phyloP scores from a whole-genome alignment of 2,888 invertebrate genomes.

The Cantharis lateralis region DNA sequence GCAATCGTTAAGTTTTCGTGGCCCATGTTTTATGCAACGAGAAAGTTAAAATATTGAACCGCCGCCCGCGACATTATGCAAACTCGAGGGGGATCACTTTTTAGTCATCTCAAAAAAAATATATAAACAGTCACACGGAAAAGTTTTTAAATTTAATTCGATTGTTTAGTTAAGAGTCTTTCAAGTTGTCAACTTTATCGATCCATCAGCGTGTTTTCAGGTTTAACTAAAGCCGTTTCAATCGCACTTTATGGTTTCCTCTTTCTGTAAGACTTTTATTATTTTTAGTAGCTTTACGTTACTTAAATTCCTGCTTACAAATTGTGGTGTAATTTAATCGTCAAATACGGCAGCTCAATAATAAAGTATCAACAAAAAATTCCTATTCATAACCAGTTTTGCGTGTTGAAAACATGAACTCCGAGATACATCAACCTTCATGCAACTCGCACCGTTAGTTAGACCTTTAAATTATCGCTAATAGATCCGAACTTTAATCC shows the following conservation, averaged over 20 bases:
- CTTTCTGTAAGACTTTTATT: constrained; percentile 23
- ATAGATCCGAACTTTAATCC: no score
- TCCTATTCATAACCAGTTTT: background rate
- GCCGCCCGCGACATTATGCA: background rate
- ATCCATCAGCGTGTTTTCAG: constrained; percentile 28
- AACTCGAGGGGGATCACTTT: background rate
- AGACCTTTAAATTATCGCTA: background rate
- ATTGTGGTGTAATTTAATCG: constrained; percentile 19
- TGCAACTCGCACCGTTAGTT: background rate
- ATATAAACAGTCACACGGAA: background rate
- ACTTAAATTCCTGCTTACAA: constrained; percentile 18
- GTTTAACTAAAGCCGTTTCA: constrained; percentile 21
- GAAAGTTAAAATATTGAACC: constrained; percentile 10
- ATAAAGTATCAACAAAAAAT: background rate
- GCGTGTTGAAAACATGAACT: background rate
- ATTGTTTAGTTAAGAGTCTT: background rate
- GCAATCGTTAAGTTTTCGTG: background rate
- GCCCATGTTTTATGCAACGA: constrained; percentile 11
- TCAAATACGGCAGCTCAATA: constrained; percentile 8
- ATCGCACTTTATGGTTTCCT: constrained; percentile 29
- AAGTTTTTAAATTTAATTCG: background rate
- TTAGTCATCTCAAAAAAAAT: background rate
- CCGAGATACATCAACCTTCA: background rate
- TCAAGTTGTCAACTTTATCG: constrained; percentile 16
- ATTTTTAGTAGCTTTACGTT: constrained; percentile 8